Conservation (phyloP, 2,113 vertebrate species). For the Pollachius pollachius region DNA sequence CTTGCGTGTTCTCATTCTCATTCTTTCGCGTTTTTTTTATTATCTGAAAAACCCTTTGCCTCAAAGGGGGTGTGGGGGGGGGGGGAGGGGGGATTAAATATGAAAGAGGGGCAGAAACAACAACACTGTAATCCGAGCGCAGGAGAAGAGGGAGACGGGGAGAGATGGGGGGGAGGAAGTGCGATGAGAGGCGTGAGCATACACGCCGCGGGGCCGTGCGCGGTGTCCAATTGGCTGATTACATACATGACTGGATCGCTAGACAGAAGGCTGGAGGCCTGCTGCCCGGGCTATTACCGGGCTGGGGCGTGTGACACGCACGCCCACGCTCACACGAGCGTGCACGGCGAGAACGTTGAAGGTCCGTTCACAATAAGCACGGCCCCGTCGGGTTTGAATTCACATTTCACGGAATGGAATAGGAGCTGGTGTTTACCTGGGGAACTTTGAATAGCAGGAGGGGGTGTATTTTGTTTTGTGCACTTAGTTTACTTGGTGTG, state of each 20-base stretch:
- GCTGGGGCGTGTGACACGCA: constrained; percentile 26
- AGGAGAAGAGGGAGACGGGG: constrained; percentile 28
- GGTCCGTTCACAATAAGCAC: neutral
- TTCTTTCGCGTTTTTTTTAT: constrained; percentile 41
- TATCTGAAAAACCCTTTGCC: constrained; percentile 52
- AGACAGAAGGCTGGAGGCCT: constrained; percentile 57
- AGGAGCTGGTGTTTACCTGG: too few species aligned
- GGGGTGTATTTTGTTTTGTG: too few species aligned
- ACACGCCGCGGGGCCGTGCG: constrained; percentile 63
- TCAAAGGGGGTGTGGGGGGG: constrained; percentile 17
- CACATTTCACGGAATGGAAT: too few species aligned
- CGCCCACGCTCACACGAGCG: neutral
- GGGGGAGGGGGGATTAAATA: constrained; percentile 55
- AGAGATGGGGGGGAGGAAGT: constrained; percentile 7
- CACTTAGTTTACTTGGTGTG: too few species aligned
- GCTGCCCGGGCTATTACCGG: constrained; percentile 48
- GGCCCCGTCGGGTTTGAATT: too few species aligned
- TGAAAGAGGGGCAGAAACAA: constrained; percentile 61
- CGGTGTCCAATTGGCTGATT: constrained; percentile 73
- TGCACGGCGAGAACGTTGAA: neutral
- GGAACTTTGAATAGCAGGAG: too few species aligned
- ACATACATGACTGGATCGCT: constrained; percentile 70
- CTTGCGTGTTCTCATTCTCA: constrained; percentile 42
- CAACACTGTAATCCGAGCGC: constrained; percentile 50
- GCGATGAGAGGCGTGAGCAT: constrained; percentile 49